Base-by-base conservation (phyloP, 2,888 invertebrate species). In the Tenthredo livida region DNA sequence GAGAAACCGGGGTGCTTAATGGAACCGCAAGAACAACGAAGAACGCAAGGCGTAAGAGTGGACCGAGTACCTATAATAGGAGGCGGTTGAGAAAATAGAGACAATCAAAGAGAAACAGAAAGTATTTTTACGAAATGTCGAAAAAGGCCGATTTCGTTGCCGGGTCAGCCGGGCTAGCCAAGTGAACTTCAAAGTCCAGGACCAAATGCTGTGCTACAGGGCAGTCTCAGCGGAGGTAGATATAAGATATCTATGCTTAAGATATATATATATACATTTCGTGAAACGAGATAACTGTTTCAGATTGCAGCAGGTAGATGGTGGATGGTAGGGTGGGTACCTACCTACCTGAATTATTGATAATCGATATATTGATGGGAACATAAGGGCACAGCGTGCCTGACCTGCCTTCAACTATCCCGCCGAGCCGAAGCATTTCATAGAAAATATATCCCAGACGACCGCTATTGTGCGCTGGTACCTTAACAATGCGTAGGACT, bases 321-420 rank as follows among this genome's bases (percentile, higher is more conserved):
- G 70, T 67, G 33, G 80, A 54, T 54, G 82, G 65, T 82, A 47
- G 72, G 83, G 82, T 70, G 50, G 50, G 70, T 72, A 37, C 67
- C 33, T 40, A 54, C 75, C 47, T 84, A 85, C 86, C 86, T 88
- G 87, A 88, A 88, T 88, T 88, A 87, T 88, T 87, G 88, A 87
- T 85, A 86, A 88, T 88, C 87, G 87, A 87, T 87, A 87, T 87
- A 86, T 87, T 87, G 87, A 88, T 88, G 86, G 86, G 86, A 58
- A 85, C 47, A 50, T 84, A 84, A 82, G 85, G 84, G 84, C 84
- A 73, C 86, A 67, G 72, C 83, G 84, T 84, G 85, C 86, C 86
- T 87, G 87, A 87, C 86, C 87, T 87, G 86, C 87, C 87, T 87
- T 86, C 84, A 75, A 84, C 73, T 86, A 86, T 47, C 84, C 78